These are phyloP conservation scores for Drosophila rubida DNA, from an alignment of 2,888 invertebrate species.

Conservation along the genomic window DNA sequence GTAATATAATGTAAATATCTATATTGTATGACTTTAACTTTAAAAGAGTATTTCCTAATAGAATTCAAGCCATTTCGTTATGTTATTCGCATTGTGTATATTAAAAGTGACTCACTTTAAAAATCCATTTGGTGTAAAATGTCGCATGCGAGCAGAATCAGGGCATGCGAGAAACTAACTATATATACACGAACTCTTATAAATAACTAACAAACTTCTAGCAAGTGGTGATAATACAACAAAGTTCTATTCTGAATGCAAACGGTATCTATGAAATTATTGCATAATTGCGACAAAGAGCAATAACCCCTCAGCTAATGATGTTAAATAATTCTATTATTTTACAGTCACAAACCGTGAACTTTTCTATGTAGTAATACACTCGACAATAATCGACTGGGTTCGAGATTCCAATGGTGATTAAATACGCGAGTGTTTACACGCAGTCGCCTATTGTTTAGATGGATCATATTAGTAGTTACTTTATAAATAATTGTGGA, in stretches of 20 bases:
- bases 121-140: no score
- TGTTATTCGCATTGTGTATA: no score
- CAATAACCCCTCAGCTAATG: conserved; percentile 6
- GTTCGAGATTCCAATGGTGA: neutral
- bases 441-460: neutral
- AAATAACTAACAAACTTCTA: neutral
- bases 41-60: no score
- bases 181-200: no score
- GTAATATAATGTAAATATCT: neutral
- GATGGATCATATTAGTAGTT: neutral
- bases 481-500: neutral
- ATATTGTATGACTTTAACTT: no score
- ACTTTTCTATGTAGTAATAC: neutral
- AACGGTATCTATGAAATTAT: neutral
- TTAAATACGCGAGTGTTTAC: neutral
- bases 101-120: no score
- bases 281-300: conserved; percentile 4
- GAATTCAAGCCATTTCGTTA: no score
- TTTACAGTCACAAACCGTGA: neutral
- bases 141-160: no score
- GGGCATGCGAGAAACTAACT: no score
- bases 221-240: neutral
- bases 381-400: neutral
- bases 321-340: conserved; percentile 2
- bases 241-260: neutral